phyloP scores from a whole-genome alignment of 2,113 vertebrate species.

The Acanthochromis polyacanthus region DNA sequence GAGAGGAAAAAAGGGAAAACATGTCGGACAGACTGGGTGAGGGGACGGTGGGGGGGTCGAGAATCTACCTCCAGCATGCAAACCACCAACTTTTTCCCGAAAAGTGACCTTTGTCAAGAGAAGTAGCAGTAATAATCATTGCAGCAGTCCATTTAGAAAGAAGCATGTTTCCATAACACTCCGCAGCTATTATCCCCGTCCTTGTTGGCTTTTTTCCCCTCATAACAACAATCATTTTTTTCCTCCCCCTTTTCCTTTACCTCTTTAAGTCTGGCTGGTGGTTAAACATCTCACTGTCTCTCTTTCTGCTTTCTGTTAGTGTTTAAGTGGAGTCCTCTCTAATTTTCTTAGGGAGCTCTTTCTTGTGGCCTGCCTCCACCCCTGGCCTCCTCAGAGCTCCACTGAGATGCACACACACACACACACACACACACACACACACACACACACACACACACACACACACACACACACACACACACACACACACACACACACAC shows the following conservation, averaged over 20 bases:
- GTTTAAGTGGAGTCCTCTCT: constrained; percentile 85
- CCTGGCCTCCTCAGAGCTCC: constrained; percentile 76
- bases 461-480: background rate
- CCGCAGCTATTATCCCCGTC: constrained; percentile 61
- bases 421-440: constrained; percentile 6
- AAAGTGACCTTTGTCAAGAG: constrained; percentile 60
- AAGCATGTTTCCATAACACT: constrained; percentile 65
- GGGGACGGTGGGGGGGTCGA: background rate
- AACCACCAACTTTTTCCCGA: constrained; percentile 34
- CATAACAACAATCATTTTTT: constrained; percentile 64
- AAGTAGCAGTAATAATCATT: constrained; percentile 50
- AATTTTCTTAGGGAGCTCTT: constrained; percentile 84
- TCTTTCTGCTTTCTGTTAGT: constrained; percentile 79
- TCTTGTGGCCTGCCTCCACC: constrained; percentile 86
- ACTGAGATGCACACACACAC: constrained; percentile 62
- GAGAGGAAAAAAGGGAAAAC: constrained; percentile 22
- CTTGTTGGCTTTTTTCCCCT: constrained; percentile 47
- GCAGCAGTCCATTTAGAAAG: constrained; percentile 47
- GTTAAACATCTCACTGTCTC: constrained; percentile 76
- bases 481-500: constrained; percentile 24
- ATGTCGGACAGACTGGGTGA: background rate
- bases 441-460: constrained; percentile 15
- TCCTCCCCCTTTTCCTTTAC: constrained; percentile 55
- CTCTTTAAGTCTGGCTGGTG: constrained; percentile 77
- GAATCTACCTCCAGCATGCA: constrained; percentile 38